These are phyloP conservation scores for Ia io DNA, from an alignment of 2,113 vertebrate species.

Conservation along the genomic window DNA sequence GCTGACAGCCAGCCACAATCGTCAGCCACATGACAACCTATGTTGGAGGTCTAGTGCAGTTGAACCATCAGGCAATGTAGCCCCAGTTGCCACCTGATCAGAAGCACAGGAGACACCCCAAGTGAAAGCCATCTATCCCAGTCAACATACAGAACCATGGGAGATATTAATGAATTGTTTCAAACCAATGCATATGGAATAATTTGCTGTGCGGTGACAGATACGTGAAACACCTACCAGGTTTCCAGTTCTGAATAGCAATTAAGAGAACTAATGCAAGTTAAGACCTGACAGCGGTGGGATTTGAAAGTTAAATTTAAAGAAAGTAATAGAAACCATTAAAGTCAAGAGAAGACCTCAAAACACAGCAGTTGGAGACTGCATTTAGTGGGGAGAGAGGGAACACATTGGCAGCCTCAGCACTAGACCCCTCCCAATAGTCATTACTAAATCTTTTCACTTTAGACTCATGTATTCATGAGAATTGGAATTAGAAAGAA, in stretches of 20 bases:
- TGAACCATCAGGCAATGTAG: neutral
- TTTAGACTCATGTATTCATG: neutral
- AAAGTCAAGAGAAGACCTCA: conserved; percentile 40
- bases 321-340: neutral
- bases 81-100: neutral
- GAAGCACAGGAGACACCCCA: neutral
- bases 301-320: neutral
- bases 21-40: neutral
- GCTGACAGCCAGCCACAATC: neutral
- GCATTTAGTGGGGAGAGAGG: neutral
- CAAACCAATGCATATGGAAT: neutral
- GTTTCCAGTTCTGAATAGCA: neutral
- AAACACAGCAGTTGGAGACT: neutral
- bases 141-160: neutral
- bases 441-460: neutral
- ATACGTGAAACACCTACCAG: neutral
- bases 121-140: neutral
- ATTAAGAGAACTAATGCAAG: neutral
- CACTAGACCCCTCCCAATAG: neutral
- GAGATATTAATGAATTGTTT: neutral
- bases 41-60: neutral
- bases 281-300: neutral
- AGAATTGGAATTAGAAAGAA: neutral
- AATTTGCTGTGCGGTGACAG: neutral
- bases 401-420: neutral